Evolutionary conservation across 2,797 vertebrate genomes (phyloP).

Genomic region (Sphenopsis melanotis): DNA sequence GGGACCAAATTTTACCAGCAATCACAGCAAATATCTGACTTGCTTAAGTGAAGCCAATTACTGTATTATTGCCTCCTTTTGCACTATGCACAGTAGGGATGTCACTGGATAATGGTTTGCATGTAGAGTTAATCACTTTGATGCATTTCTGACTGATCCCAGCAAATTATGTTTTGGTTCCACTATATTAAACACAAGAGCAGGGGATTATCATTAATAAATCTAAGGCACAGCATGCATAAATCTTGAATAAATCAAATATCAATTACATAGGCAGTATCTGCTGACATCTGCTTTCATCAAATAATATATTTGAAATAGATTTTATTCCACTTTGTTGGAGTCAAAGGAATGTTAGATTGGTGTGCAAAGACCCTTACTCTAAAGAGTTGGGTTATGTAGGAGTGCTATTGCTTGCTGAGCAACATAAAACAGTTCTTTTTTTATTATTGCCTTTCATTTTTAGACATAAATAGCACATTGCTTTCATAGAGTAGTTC

Average conservation of each 20-base stretch:
- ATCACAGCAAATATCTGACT: constrained; percentile 80
- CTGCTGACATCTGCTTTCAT: constrained; percentile 85
- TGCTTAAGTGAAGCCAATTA: constrained; percentile 84
- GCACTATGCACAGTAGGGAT: constrained; percentile 85
- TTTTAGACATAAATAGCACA: constrained; percentile 42
- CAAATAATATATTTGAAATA: constrained; percentile 84
- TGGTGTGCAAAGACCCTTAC: constrained; percentile 47
- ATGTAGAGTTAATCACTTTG: constrained; percentile 90
- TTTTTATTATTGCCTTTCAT: constrained; percentile 14
- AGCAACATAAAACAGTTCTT: background rate
- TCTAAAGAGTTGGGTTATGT: constrained; percentile 53
- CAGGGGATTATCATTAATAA: constrained; percentile 87
- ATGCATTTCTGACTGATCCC: constrained; percentile 86
- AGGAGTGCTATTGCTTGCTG: background rate
- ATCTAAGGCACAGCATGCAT: constrained; percentile 86
- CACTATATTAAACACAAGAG: constrained; percentile 87
- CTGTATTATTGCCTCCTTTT: constrained; percentile 82
- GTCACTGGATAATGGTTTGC: constrained; percentile 85
- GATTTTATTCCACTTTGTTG: constrained; percentile 78
- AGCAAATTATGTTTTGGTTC: constrained; percentile 87
- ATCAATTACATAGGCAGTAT: constrained; percentile 86
- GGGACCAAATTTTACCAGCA: constrained; percentile 74
- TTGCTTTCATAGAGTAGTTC: background rate
- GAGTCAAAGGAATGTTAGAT: constrained; percentile 68
- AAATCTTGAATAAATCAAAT: constrained; percentile 91